Evolutionary conservation across 2,113 vertebrate species (phyloP).

Genomic region (Sarotherodon lohbergeri): DNA sequence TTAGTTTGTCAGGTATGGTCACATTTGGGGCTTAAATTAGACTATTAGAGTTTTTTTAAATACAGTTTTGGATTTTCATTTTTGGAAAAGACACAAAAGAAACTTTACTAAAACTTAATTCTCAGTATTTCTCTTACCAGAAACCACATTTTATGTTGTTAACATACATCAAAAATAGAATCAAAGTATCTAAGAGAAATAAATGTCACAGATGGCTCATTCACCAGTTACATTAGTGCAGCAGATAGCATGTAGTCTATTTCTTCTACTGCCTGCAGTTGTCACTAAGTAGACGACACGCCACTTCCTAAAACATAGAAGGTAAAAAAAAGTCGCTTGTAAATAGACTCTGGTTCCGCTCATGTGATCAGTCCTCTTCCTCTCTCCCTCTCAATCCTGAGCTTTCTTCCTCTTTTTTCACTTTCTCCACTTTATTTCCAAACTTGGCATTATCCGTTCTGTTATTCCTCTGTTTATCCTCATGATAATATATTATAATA

Average conservation of each 20-base stretch:
- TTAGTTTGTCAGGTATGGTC: neutral
- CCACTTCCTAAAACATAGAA: neutral
- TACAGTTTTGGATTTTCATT: neutral
- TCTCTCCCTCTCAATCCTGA: neutral
- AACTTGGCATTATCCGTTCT: neutral
- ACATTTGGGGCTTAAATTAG: neutral
- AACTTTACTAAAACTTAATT: neutral
- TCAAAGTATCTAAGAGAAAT: neutral
- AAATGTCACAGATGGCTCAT: neutral
- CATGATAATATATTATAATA: neutral
- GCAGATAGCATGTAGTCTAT: neutral
- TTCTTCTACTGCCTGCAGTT: neutral
- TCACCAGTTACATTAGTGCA: neutral
- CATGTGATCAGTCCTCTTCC: neutral
- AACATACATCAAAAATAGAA: neutral
- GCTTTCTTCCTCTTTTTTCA: neutral
- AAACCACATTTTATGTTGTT: neutral
- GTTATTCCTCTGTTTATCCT: fast-evolving
- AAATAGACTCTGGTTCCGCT: neutral
- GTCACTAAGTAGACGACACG: neutral
- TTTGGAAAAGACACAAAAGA: neutral
- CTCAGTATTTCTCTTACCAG: neutral
- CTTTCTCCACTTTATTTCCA: neutral
- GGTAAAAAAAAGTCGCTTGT: neutral
- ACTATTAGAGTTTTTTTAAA: neutral